phyloP scores from a whole-genome alignment of 2,113 vertebrate genomes.

The Austrofundulus limnaeus region DNA sequence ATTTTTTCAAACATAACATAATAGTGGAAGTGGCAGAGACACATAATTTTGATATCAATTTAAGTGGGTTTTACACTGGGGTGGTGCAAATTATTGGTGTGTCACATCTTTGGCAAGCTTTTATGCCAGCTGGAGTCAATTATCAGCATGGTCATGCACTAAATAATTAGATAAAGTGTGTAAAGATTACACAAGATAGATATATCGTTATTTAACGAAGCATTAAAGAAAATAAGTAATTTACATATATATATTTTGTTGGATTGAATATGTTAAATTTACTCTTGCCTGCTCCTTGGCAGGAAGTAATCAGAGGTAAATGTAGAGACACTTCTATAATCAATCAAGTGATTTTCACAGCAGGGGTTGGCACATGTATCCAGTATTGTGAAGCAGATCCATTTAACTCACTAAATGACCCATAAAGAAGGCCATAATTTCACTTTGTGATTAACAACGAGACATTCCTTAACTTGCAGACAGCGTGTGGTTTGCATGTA shows the following conservation, averaged over 20 bases:
- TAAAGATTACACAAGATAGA: not conserved
- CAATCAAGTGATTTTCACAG: slow-evolving; percentile 53
- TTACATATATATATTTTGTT: not conserved
- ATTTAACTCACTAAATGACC: slow-evolving; percentile 54
- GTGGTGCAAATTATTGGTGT: not conserved
- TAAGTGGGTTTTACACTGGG: not conserved
- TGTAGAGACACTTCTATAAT: slow-evolving; percentile 37
- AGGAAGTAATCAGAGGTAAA: slow-evolving; percentile 43
- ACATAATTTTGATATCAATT: not conserved
- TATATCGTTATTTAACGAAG: not conserved
- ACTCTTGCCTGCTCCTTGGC: slow-evolving; percentile 4
- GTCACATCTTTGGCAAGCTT: not conserved
- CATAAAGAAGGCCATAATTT: slow-evolving; percentile 42
- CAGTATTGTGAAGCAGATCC: slow-evolving; percentile 25
- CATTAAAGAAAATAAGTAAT: not conserved
- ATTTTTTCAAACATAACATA: not conserved
- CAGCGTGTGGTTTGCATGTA: slow-evolving; percentile 8
- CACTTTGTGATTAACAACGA: slow-evolving; percentile 58
- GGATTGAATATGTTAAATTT: slow-evolving; percentile 5
- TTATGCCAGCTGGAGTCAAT: not conserved
- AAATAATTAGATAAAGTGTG: not conserved
- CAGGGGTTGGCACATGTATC: slow-evolving; percentile 27
- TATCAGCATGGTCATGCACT: not conserved
- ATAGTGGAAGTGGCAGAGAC: too few species aligned
- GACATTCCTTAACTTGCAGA: slow-evolving; percentile 32